Base-by-base conservation (phyloP, 2,113 vertebrate species). In the Nycticebus coucang region DNA sequence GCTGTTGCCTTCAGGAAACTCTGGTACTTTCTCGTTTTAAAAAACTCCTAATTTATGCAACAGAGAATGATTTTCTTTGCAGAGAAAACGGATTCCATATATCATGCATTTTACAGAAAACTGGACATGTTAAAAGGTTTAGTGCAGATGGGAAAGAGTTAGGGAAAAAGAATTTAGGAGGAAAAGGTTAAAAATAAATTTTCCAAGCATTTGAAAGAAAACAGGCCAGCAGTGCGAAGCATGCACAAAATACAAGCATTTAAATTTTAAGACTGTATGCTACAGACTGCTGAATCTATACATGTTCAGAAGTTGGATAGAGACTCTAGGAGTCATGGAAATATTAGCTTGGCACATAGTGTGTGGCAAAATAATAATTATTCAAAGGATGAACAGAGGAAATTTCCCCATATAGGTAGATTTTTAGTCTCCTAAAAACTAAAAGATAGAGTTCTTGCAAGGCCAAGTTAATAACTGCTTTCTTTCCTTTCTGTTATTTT, bases 151-250 rank as follows among this genome's bases (percentile, higher is more conserved):
- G 28, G 17, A 19, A 50, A 95, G 6, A 18, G 6, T 89, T 80
- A 74, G 9, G 28, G 5, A 11, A 75, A 57, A 35, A 10, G 7
- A 66, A 11, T 55, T 33, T 55, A 87, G 8, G 26, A 95, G 4
- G 21, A 24, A 95, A 87, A 84, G 60, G 50, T 4, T 80, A 35
- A 87, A 92, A 79, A 92, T 64, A 80, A 84, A 93, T 84, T 94
- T 53, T 77, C 64, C 22, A 57, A 57, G 15, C 33, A 81, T 84
- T 80, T 72, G 41, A 85, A 90, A 92, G 22, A 94, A 77, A 87
- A 22, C 21, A 60, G 79, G 21, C 59, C 33, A 59, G 19, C 33
- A 59, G 22, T 55, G 21, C n/a, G 66, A 74, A 64, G 12, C 53
- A 80, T 8, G 2, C 26, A 72, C 60, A 95, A 85, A 1, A 37